Base-by-base conservation (phyloP, 2,888 invertebrate species). In the Sympetrum striolatum region DNA sequence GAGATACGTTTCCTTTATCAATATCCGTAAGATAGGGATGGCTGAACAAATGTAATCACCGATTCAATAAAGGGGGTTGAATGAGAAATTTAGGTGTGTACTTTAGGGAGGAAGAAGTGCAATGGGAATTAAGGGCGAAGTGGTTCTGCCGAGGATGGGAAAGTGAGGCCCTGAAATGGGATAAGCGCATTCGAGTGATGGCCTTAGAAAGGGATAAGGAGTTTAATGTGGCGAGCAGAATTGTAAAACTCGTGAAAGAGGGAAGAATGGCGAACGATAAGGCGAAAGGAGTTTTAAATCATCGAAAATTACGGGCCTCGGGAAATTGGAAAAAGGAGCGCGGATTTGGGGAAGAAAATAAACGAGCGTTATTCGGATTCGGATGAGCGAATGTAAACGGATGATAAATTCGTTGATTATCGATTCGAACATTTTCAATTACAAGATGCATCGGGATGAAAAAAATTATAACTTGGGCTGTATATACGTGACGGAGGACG, bases 311-410 rank as follows among this genome's bases (percentile, higher is more conserved):
- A 86, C 60, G 60, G 86, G 60, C 22, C 60, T 14, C 31, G 35
- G 86, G 60, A 86, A 86, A 86, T 86, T 60, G 86, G 86, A 86
- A 86, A 86, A 37, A 86, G 64, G n/a, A 53, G 37, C 37, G 48
- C 22, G 86, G 86, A 64, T 60, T 86, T 53, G 53, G 18, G 18
- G 5, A 53, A 53, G 53, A 53, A 53, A 53, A 37, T 12, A 39
- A 60, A 60, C 31, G 60, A 64, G 60, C 31, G 31, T 82, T 58
- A 58, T 44, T 82, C 58, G 37, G 64, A 64, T 60, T 25, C 86
- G 64, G 60, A 37, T 37, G 86, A 86, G 86, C 86, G 86, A 60
- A 86, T 37, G 60, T 86, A 60, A 53, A 22, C 86, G 37, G 86
- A 86, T 86, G 53, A 60, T 37, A 86, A 82, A 60, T 86, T 86